Evolutionary conservation across 1,140 invertebrate genomes (phyloP), one percentile per base, ranked within the genome.

Genomic region (Notospermus geniculatus): DNA sequence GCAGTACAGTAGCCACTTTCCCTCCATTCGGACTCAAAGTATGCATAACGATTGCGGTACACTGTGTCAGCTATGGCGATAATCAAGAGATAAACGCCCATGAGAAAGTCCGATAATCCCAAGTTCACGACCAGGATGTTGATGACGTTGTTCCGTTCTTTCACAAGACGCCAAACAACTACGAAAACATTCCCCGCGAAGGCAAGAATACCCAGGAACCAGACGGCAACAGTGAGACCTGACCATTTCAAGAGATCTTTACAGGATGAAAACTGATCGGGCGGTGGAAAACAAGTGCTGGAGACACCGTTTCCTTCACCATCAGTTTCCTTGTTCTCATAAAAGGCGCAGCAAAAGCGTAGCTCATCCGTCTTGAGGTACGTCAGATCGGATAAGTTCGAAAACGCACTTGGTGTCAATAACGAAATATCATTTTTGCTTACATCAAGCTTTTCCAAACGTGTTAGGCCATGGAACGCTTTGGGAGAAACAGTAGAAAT

Each of bases 11-110:
- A 25, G 5, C 19, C 28, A 54, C 75, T 75, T 5, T 57, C 43
- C 46, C 67, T 63, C 75, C 75, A 77, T 1, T 54, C 19, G 17
- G 43, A 53, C 19, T 69, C 71, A 50, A 74, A 43, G 41, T 64
- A 66, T 11, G 66, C 61, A 54, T 77, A 77, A 17, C 45, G 50
- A n/a, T 69, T 69, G 15, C 67, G 63, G 57, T 68, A 74, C 17
- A 60, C 29, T 1, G 59, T 52, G 55, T 77, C 75, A 2, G 68
- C 67, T 1, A 63, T 50, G 11, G 67, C 73, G 36, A 77, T 74
- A 17, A 77, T 71, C 2, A 71, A 50, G 46, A 77, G 57, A 55
- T 77, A 77, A 9, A 75, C 39, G 1, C 75, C 73, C 73, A 75
- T 77, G 13, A 74, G 59, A 22, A 75, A 66, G 59, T 77, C 75